A percentile compares a stretch with the other conserved stretches of the same genome.
These are phyloP conservation scores for Seriola rivoliana DNA, from an alignment of 2,113 vertebrate species.

Conservation along the genomic window DNA sequence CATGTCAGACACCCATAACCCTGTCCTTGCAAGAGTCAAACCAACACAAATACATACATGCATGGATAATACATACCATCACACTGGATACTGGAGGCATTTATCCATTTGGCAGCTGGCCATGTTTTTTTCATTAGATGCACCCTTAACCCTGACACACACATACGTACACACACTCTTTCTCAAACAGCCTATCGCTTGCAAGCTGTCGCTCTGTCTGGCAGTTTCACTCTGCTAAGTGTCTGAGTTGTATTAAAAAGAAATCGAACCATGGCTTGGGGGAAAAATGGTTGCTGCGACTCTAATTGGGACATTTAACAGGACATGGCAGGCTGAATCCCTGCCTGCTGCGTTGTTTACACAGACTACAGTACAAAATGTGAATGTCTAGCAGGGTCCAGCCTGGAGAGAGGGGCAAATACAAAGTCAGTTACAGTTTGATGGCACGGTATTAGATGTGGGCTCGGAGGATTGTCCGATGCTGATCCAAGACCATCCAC, in stretches of 20 bases:
- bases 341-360: constrained; percentile 23
- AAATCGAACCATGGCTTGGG: not conserved
- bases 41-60: constrained; percentile 39
- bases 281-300: constrained; percentile 8
- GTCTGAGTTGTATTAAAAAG: constrained; percentile 29
- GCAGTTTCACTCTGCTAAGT: constrained; percentile 7
- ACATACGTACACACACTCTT: constrained; percentile 9
- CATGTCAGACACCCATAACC: constrained; percentile 32
- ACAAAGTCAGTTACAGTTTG: constrained; percentile 21
- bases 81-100: constrained; percentile 45
- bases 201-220: constrained; percentile 69
- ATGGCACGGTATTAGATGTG: constrained; percentile 33
- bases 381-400: constrained; percentile 1
- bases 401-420: not conserved
- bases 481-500: constrained; percentile 19
- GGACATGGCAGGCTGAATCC: constrained; percentile 19
- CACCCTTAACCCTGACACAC: constrained; percentile 27
- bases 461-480: constrained; percentile 29
- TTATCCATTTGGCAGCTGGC: constrained; percentile 43
- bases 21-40: constrained; percentile 24
- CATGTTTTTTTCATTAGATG: constrained; percentile 35
- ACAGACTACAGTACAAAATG: constrained; percentile 12
- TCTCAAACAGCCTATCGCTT: constrained; percentile 31
- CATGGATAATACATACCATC: constrained; percentile 62
- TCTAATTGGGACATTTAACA: constrained; percentile 49